phyloP scores from a whole-genome alignment of 2,797 vertebrate genomes.

The Babyrousa celebensis region DNA sequence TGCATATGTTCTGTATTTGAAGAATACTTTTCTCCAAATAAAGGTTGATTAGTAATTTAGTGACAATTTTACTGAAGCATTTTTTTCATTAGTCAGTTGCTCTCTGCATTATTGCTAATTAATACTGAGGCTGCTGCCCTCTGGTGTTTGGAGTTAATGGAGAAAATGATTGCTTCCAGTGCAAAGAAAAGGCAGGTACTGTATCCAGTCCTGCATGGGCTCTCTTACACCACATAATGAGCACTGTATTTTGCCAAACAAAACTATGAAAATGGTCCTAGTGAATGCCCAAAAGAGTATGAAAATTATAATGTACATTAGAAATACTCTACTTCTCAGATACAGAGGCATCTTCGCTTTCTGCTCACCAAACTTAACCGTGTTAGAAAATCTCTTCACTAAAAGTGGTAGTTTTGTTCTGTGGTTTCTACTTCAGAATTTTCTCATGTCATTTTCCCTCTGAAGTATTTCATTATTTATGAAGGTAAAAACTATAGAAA shows the following conservation, averaged over 20 bases:
- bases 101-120: conserved; percentile 51
- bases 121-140: conserved; percentile 80
- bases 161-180: conserved; percentile 62
- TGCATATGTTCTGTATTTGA: conserved; percentile 25
- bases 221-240: conserved; percentile 53
- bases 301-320: conserved; percentile 57
- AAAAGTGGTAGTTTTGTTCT: conserved; percentile 59
- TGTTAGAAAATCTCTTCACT: conserved; percentile 68
- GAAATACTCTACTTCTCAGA: conserved; percentile 36
- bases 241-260: conserved; percentile 1
- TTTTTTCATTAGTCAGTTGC: conserved; percentile 44
- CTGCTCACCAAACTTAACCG: conserved; percentile 32
- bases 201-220: neutral
- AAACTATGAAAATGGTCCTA: conserved; percentile 40
- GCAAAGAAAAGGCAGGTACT: neutral
- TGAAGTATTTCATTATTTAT: conserved; percentile 55
- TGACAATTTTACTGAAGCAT: conserved; percentile 44
- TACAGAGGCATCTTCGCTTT: conserved; percentile 62
- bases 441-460: conserved; percentile 57
- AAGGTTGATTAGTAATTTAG: conserved; percentile 54
- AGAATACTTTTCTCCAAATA: neutral
- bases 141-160: conserved; percentile 77
- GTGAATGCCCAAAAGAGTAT: conserved; percentile 34
- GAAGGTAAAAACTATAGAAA: conserved; percentile 35
- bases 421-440: conserved; percentile 61